Evolutionary conservation across 2,113 vertebrate species (phyloP).

Genomic region (Actenoides hombroni): DNA sequence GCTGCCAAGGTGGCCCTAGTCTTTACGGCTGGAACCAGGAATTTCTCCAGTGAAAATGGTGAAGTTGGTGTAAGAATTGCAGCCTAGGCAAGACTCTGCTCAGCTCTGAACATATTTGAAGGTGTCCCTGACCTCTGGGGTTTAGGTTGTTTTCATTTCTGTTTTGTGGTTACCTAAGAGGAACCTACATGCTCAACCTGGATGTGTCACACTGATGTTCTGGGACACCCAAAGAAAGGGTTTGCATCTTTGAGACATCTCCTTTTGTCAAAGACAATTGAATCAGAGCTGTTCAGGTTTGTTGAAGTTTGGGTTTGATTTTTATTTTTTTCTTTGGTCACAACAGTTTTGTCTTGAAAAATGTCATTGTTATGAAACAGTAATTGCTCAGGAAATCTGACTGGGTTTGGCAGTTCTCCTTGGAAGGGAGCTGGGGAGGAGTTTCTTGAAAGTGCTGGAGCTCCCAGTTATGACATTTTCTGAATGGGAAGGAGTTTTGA

Average conservation of each 20-base stretch:
- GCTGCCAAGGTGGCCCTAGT: fast-evolving
- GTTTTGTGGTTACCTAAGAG: not conserved
- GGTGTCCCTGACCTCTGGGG: not conserved
- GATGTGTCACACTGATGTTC: not conserved
- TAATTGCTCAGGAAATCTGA: conserved; percentile 37
- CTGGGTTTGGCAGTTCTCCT: conserved; percentile 15
- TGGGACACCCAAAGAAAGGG: not conserved
- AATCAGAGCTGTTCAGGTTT: conserved; percentile 10
- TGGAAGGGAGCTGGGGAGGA: conserved; percentile 2
- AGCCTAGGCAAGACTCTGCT: not conserved
- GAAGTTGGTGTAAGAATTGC: not conserved
- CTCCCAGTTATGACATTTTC: conserved; percentile 21
- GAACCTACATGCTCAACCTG: not conserved
- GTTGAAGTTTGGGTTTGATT: not conserved
- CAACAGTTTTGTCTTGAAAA: conserved; percentile 34
- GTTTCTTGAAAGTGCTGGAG: conserved; percentile 9
- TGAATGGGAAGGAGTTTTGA: conserved; percentile 37
- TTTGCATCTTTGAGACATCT: not conserved
- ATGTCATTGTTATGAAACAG: conserved; percentile 34
- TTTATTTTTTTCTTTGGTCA: not conserved
- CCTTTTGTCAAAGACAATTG: conserved; percentile 16
- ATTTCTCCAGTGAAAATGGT: not conserved
- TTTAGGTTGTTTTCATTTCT: not conserved
- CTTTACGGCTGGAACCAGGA: not conserved
- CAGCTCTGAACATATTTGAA: not conserved